Conservation (phyloP, 2,113 vertebrate genomes). For the Phasianus colchicus region DNA sequence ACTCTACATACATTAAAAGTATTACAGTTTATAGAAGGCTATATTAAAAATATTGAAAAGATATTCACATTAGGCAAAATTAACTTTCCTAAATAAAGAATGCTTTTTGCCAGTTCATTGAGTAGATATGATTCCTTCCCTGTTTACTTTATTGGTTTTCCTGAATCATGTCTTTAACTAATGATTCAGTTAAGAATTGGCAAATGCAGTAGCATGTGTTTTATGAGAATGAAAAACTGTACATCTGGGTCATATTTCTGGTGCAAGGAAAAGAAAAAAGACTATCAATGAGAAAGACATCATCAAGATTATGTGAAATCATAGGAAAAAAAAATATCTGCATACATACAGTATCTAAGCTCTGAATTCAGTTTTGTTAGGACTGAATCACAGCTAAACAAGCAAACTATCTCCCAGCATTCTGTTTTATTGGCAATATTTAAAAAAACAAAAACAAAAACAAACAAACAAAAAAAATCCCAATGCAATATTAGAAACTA, state of each 20-base stretch:
- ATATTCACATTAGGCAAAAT: background rate
- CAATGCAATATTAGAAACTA: background rate
- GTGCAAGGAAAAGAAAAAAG: background rate
- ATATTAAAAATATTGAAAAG: background rate
- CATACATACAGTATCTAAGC: background rate
- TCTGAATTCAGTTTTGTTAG: background rate
- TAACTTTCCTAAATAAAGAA: background rate
- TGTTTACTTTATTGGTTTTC: background rate
- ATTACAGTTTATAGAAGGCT: background rate
- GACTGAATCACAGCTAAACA: background rate
- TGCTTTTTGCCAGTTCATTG: background rate
- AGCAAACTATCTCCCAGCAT: background rate
- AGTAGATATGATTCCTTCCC: background rate
- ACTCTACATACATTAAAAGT: accelerated
- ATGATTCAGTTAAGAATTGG: background rate
- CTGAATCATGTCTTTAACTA: background rate
- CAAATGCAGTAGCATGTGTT: background rate
- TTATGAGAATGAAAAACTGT: background rate
- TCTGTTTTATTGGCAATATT: background rate
- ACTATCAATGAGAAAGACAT: background rate
- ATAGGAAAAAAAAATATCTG: background rate
- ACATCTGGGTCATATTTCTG: background rate
- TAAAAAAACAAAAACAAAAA: background rate
- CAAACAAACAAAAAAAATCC: background rate
- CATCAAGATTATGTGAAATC: background rate